phyloP scores from a whole-genome alignment of 1,140 invertebrate genomes.

The Drosophila asahinai region DNA sequence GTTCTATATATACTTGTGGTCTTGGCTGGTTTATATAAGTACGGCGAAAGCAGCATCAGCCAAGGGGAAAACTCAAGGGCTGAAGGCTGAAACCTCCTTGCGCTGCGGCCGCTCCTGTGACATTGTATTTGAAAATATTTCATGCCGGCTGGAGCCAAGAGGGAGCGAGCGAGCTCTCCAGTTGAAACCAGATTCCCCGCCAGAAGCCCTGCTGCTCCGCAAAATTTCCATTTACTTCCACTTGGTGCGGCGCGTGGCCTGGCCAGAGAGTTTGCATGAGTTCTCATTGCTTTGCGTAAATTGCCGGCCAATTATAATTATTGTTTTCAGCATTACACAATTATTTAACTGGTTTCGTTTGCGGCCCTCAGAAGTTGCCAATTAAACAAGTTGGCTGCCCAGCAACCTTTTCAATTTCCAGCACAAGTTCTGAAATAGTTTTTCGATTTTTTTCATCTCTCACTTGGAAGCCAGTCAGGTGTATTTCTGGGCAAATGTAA shows the following conservation, averaged over 20 bases:
- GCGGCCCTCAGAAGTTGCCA: constrained; percentile 23
- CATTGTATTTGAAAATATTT: constrained; percentile 65
- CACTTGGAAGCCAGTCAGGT: neutral
- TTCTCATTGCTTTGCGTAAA: constrained; percentile 27
- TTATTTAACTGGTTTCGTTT: constrained; percentile 38
- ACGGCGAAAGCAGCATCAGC: constrained; percentile 18
- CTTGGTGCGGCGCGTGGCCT: neutral
- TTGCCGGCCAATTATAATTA: constrained; percentile 48
- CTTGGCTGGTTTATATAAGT: constrained; percentile 2
- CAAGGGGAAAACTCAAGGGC: constrained; percentile 35
- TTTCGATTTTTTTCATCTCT: constrained; percentile 31
- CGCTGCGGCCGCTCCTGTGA: constrained; percentile 35
- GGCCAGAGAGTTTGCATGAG: constrained; percentile 9
- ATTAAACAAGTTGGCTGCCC: constrained; percentile 34
- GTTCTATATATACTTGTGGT: constrained; percentile 1
- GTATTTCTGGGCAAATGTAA: constrained; percentile 2
- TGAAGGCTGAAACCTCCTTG: constrained; percentile 26
- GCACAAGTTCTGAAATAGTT: constrained; percentile 38
- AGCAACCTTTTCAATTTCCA: constrained; percentile 64
- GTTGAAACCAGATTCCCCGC: constrained; percentile 1
- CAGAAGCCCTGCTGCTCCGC: neutral
- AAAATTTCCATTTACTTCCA: constrained; percentile 29
- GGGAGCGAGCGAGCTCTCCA: constrained; percentile 1
- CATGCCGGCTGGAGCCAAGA: constrained; percentile 8
- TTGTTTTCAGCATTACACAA: constrained; percentile 31